phyloP scores from a whole-genome alignment of 2,888 invertebrate species.

The Allophyes oxyacanthae region DNA sequence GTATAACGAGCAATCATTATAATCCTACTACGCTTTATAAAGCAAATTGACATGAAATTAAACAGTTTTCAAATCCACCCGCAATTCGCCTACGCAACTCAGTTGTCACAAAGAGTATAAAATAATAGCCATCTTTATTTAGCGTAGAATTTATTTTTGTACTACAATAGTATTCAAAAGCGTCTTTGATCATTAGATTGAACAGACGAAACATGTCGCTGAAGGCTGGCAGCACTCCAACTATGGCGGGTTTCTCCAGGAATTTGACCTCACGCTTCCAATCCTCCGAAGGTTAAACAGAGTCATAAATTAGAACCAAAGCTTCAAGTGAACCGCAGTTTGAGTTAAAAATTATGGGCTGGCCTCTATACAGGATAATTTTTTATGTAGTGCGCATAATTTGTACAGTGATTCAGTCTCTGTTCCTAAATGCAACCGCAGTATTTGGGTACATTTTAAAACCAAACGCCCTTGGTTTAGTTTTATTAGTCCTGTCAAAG shows the following conservation, averaged over 20 bases:
- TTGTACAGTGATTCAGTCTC: no score
- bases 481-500: no score
- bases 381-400: no score
- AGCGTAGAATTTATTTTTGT: constrained; percentile 12
- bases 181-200: constrained; percentile 33
- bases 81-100: not conserved
- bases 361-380: no score
- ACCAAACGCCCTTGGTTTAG: no score
- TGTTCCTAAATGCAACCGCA: no score
- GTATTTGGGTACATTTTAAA: no score
- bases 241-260: constrained; percentile 27
- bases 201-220: constrained; percentile 27
- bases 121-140: not conserved
- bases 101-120: constrained; percentile 2
- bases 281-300: constrained; percentile 9
- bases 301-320: not conserved
- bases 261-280: constrained; percentile 15
- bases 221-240: constrained; percentile 23
- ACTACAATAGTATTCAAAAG: constrained; percentile 23
- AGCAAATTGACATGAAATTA: constrained; percentile 10
- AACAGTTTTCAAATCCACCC: not conserved
- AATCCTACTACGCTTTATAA: not conserved
- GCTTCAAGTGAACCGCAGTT: not conserved
- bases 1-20: not conserved
- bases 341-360: not conserved